A percentile compares a stretch with the other conserved stretches of the same genome.
phyloP scores from a whole-genome alignment of 2,113 vertebrate genomes.

The Syngnathoides biaculeatus region DNA sequence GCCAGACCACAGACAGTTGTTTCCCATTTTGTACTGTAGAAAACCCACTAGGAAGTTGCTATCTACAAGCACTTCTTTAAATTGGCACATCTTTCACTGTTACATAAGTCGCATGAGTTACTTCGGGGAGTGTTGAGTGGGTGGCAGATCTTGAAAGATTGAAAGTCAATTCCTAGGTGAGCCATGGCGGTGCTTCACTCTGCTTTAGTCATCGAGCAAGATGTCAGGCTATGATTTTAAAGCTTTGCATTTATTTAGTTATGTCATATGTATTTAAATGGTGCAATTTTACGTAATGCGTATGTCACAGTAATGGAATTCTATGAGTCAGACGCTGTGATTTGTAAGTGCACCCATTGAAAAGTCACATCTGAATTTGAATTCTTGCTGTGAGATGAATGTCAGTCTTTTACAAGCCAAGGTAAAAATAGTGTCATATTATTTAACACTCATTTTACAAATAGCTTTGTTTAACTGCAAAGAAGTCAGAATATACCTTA shows the following conservation, averaged over 20 bases:
- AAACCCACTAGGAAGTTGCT: constrained; percentile 21
- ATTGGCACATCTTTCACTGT: constrained; percentile 28
- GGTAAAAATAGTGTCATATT: neutral
- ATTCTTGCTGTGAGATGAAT: neutral
- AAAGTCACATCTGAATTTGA: neutral
- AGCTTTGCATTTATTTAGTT: constrained; percentile 25
- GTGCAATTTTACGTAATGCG: constrained; percentile 21
- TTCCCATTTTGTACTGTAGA: constrained; percentile 2
- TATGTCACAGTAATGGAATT: constrained; percentile 14
- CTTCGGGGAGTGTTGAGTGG: neutral
- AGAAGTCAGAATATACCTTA: neutral
- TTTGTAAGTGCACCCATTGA: constrained; percentile 19
- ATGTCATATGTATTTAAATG: constrained; percentile 7
- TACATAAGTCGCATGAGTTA: constrained; percentile 29
- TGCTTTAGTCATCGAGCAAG: constrained; percentile 5
- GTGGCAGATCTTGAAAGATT: constrained; percentile 21
- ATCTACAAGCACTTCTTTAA: constrained; percentile 25
- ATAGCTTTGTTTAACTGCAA: neutral
- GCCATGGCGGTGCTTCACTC: neutral
- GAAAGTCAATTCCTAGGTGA: constrained; percentile 12
- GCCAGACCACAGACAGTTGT: constrained; percentile 13
- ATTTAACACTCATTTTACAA: neutral
- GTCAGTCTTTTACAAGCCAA: constrained; percentile 2
- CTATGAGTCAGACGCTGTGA: constrained; percentile 6
- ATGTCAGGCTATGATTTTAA: neutral